Percentiles rank a stretch among this genome's conserved stretches.
Conservation (phyloP, 2,113 vertebrate genomes). For the Penelope pileata region DNA sequence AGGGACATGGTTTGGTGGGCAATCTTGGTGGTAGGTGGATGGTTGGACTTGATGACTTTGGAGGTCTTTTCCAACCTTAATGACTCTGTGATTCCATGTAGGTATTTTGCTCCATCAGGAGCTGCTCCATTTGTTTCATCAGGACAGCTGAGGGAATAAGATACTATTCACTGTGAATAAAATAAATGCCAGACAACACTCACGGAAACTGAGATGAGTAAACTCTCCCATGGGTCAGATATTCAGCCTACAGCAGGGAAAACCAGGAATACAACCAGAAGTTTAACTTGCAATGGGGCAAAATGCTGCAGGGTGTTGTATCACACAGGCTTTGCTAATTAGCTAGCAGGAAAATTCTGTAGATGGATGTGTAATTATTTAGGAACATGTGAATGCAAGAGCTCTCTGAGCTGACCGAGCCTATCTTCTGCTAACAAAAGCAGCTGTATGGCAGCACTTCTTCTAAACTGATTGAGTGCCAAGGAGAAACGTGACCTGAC, state of each 20-base stretch:
- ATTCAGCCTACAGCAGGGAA: background rate
- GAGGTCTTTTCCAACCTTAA: too few species aligned
- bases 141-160: background rate
- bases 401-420: background rate
- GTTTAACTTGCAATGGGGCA: background rate
- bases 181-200: background rate
- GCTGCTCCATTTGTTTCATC: background rate
- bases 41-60: too few species aligned
- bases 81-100: too few species aligned
- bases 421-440: background rate
- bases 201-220: background rate
- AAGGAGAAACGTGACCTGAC: background rate
- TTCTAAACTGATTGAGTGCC: background rate
- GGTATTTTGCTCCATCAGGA: background rate
- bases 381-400: background rate
- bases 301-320: background rate
- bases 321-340: background rate
- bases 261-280: background rate
- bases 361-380: background rate
- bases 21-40: too few species aligned
- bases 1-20: too few species aligned
- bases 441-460: background rate
- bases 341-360: background rate
- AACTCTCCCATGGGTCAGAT: background rate
- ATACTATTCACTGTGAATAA: background rate